These are phyloP conservation scores for Cydia amplana DNA, from an alignment of 1,140 invertebrate species.

Conservation along the genomic window DNA sequence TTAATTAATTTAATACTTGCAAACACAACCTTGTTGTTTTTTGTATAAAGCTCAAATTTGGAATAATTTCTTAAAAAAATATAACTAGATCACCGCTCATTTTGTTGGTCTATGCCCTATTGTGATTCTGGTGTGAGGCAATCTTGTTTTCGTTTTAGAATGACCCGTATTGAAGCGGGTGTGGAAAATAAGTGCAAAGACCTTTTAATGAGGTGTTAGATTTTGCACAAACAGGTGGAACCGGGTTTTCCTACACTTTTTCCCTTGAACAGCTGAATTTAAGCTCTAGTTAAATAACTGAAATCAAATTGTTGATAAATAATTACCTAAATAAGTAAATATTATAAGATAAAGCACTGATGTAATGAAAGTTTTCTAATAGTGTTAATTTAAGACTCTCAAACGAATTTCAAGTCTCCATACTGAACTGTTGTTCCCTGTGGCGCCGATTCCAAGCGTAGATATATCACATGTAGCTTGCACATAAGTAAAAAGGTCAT, in stretches of 20 bases:
- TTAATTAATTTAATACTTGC: background rate
- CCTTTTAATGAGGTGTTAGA: background rate
- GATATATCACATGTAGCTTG: background rate
- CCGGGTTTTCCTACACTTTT: too few relatives aligned
- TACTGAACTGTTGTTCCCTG: background rate
- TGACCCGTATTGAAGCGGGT: background rate
- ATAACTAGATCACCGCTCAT: background rate
- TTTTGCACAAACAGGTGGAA: background rate
- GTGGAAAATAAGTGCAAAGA: background rate
- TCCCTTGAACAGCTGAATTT: too few relatives aligned
- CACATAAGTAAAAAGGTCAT: background rate
- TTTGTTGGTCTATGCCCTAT: background rate
- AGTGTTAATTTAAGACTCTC: too few relatives aligned
- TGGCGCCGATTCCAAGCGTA: background rate
- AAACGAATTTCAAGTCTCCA: background rate
- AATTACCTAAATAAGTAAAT: too few relatives aligned
- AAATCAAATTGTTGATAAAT: too few relatives aligned
- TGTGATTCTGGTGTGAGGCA: background rate
- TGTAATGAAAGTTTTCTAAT: background rate
- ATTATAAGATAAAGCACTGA: background rate
- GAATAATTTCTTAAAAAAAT: background rate
- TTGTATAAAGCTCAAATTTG: background rate
- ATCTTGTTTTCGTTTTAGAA: background rate
- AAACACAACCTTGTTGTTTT: background rate
- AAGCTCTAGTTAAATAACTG: too few relatives aligned